Evolutionary conservation across 2,888 invertebrate genomes (phyloP).

Genomic region (Latrodectus elegans): DNA sequence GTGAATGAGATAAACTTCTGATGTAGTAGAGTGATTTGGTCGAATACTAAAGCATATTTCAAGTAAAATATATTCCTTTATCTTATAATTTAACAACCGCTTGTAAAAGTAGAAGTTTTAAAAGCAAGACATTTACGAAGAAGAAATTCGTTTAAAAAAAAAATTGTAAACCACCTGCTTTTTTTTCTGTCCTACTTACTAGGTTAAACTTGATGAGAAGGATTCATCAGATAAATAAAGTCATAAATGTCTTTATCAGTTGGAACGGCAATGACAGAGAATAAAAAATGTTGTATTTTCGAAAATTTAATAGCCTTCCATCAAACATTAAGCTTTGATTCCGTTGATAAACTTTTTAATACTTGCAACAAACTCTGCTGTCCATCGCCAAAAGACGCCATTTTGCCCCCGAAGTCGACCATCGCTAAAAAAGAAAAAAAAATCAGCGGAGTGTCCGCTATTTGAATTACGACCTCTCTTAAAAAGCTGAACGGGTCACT

Average conservation of each 20-base stretch:
- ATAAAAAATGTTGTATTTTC: conserved; percentile 45
- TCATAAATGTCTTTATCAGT: conserved; percentile 63
- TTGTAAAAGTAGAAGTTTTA: not conserved
- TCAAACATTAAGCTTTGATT: conserved; percentile 53
- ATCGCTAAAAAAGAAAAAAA: conserved; percentile 4
- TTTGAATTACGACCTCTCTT: conserved; percentile 41
- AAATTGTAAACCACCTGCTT: conserved; percentile 18
- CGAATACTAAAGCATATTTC: not conserved
- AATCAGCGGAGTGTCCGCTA: conserved; percentile 6
- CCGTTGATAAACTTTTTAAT: conserved; percentile 43
- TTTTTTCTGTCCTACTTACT: not conserved
- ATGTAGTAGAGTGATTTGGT: no score
- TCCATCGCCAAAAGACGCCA: conserved; percentile 46
- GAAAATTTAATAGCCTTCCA: conserved; percentile 63
- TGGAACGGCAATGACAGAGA: not conserved
- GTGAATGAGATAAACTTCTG: no score
- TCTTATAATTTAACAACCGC: not conserved
- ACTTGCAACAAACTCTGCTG: conserved; percentile 9
- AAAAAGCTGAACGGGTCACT: conserved; percentile 45
- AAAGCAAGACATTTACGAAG: not conserved
- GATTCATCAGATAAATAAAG: conserved; percentile 56
- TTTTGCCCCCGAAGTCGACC: conserved; percentile 5
- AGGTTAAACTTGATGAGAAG: conserved; percentile 1
- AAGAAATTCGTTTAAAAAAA: not conserved
- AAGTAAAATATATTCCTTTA: not conserved